Conservation (phyloP, 2,888 invertebrate species). For the Rhimphoctona megacephalus region DNA sequence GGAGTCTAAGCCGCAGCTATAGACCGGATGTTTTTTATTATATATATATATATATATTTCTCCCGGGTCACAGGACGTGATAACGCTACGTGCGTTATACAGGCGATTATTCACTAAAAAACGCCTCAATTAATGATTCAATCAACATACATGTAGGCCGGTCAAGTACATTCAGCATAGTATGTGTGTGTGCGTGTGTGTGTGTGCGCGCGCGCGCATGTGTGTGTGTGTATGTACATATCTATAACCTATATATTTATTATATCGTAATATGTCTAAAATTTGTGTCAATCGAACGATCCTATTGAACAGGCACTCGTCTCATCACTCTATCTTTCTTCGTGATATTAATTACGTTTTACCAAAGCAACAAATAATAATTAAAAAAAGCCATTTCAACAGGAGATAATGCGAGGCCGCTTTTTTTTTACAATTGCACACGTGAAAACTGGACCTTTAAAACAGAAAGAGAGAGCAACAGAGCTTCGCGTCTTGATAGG, state of each 20-base stretch:
- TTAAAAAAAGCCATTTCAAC: constrained; percentile 26
- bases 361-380: constrained; percentile 17
- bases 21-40: constrained; percentile 39
- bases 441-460: neutral
- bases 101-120: constrained; percentile 21
- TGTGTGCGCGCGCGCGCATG: neutral
- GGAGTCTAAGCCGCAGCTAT: constrained; percentile 30
- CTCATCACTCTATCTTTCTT: constrained; percentile 26
- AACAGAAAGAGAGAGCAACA: constrained; percentile 16
- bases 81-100: constrained; percentile 12
- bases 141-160: constrained; percentile 38
- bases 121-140: constrained; percentile 15
- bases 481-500: constrained; percentile 10
- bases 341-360: constrained; percentile 24
- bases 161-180: constrained; percentile 36
- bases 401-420: constrained; percentile 25
- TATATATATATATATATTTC: constrained; percentile 42
- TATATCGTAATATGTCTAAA: constrained; percentile 11
- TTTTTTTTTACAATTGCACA: constrained; percentile 15
- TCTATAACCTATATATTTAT: constrained; percentile 14
- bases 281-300: constrained; percentile 27
- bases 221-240: constrained; percentile 1
- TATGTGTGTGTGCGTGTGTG: neutral
- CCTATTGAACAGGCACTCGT: constrained; percentile 1
- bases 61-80: constrained; percentile 6